phyloP scores from a whole-genome alignment of 2,888 invertebrate genomes.

The Blomia tropicalis region DNA sequence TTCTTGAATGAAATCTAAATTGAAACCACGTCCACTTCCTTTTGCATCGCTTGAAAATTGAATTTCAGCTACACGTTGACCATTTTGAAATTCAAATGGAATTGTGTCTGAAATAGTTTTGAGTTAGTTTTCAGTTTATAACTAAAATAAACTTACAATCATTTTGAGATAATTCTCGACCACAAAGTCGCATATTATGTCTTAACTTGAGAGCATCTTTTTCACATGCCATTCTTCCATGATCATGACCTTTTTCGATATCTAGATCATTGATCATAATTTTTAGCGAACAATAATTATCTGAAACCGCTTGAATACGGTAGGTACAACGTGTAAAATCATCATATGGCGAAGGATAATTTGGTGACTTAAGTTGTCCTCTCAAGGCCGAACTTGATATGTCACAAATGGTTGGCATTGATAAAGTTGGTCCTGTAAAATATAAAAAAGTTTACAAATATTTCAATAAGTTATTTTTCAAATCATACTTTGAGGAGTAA shows the following conservation, averaged over 20 bases:
- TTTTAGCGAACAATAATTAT: conserved; percentile 27
- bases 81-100: conserved; percentile 11
- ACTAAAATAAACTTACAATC: conserved; percentile 26
- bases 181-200: conserved; percentile 24
- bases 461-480: background rate
- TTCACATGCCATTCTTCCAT: conserved; percentile 27
- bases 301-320: conserved; percentile 26
- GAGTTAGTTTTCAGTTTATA: no score
- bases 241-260: conserved; percentile 26
- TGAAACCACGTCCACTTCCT: conserved; percentile 29
- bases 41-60: conserved; percentile 28
- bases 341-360: conserved; percentile 30
- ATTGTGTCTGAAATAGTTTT: conserved; percentile 8
- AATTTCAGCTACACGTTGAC: conserved; percentile 27
- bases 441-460: background rate
- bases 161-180: conserved; percentile 27
- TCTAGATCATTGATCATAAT: conserved; percentile 29
- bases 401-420: conserved; percentile 29
- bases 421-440: conserved; percentile 20
- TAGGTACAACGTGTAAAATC: conserved; percentile 29
- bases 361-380: conserved; percentile 30
- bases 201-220: conserved; percentile 10
- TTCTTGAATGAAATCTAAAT: conserved; percentile 29
- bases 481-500: conserved; percentile 17
- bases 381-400: conserved; percentile 28